A percentile compares a stretch with the other conserved stretches of the same genome.
Conservation (phyloP, 2,888 invertebrate species). For the Ferdinandea cuprea region DNA sequence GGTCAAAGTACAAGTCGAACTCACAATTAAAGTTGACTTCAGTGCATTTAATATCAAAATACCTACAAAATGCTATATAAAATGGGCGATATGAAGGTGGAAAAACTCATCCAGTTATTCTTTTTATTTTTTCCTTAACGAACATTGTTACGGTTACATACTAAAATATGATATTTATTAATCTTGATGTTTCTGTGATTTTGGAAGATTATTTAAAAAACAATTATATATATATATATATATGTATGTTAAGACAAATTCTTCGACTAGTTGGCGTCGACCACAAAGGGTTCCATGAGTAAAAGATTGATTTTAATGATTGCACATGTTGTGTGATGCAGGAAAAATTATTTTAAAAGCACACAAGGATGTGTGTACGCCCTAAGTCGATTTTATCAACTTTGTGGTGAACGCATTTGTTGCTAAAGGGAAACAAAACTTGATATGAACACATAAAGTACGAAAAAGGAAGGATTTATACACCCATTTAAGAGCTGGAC, state of each 20-base stretch:
- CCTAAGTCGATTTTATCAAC: too few relatives aligned
- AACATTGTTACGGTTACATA: constrained; percentile 29
- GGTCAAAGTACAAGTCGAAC: constrained; percentile 13
- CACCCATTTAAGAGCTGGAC: constrained; percentile 6
- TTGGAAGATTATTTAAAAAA: constrained; percentile 37
- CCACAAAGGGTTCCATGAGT: constrained; percentile 12
- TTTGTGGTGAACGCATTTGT: constrained; percentile 11
- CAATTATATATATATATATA: too few relatives aligned
- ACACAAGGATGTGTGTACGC: too few relatives aligned
- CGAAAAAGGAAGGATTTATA: constrained; percentile 13
- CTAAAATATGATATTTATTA: constrained; percentile 30
- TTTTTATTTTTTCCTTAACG: constrained; percentile 4
- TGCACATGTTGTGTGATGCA: constrained; percentile 8
- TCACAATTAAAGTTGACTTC: constrained; percentile 10
- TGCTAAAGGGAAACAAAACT: neutral
- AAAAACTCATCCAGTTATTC: neutral
- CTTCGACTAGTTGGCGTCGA: constrained; percentile 47
- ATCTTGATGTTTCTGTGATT: constrained; percentile 7
- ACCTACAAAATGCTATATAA: constrained; percentile 2
- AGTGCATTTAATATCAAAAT: constrained; percentile 46
- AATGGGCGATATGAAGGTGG: constrained; percentile 21
- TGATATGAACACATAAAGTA: constrained; percentile 19
- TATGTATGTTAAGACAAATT: too few relatives aligned
- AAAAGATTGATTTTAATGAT: neutral
- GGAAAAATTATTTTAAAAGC: neutral